Evolutionary conservation across 2,888 invertebrate species (phyloP).

Genomic region (Eulithis prunata): DNA sequence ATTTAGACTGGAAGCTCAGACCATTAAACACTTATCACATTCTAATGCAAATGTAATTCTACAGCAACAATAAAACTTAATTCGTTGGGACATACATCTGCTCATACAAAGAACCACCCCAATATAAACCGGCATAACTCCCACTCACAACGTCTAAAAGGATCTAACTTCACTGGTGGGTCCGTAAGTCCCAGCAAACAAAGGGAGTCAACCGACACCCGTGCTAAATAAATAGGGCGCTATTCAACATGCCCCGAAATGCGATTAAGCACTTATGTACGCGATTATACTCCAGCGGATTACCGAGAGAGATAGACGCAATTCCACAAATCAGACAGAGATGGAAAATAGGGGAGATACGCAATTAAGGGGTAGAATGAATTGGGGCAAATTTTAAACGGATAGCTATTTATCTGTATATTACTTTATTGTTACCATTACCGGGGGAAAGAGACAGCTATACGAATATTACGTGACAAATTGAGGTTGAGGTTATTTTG

Average conservation of each 20-base stretch:
- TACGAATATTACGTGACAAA: slow-evolving; percentile 51
- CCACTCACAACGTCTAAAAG: slow-evolving; percentile 36
- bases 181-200: slow-evolving; percentile 76
- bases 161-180: slow-evolving; percentile 60
- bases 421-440: slow-evolving; percentile 84
- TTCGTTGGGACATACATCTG: slow-evolving; percentile 63
- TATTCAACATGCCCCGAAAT: slow-evolving; percentile 72
- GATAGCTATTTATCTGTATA: slow-evolving; percentile 81
- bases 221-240: slow-evolving; percentile 78
- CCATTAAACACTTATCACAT: slow-evolving; percentile 74
- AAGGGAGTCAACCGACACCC: slow-evolving; percentile 62
- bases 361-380: slow-evolving; percentile 80
- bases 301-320: slow-evolving; percentile 56
- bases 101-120: slow-evolving; percentile 49
- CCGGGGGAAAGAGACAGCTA: slow-evolving; percentile 47
- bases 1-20: slow-evolving; percentile 44
- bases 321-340: slow-evolving; percentile 50
- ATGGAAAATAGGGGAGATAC: slow-evolving; percentile 68
- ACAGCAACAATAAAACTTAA: slow-evolving; percentile 69
- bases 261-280: slow-evolving; percentile 83
- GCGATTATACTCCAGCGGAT: slow-evolving; percentile 75
- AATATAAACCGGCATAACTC: slow-evolving; percentile 53
- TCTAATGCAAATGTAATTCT: slow-evolving; percentile 74
- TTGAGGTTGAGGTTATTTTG: slow-evolving; percentile 62
- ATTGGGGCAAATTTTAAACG: slow-evolving; percentile 82